Evolutionary conservation across 2,113 vertebrate genomes (phyloP), one percentile per base, ranked within the genome.

Genomic region (Corynorhinus townsendii): DNA sequence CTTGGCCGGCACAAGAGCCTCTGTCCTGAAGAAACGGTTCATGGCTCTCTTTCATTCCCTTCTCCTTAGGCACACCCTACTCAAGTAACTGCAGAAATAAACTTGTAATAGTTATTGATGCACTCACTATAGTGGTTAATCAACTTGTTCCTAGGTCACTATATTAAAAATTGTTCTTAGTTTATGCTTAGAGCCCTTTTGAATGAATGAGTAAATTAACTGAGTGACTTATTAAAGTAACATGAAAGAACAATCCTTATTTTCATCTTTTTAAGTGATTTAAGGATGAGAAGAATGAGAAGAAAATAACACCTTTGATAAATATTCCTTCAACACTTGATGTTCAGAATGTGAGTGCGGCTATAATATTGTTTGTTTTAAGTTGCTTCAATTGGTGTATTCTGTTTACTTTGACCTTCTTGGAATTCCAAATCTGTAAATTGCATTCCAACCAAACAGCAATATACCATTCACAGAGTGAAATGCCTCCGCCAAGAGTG

Each of bases 381-480:
- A 95, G 17, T 92, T 92, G 43, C 95, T 89, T 75, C 77, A 38
- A 47, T 96, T 97, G 81, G 76, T 97, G 54, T 69, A 75, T 89
- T 96, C 33, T 95, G 35, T 97, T 98, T 97, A 81, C 90, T 96
- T 94, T 94, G 94, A 93, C 80, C 35, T 64, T 86, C 91, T 83
- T 96, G 95, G 90, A 93, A 97, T 96, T 92, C 59, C 93, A 96
- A 64, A 62, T 71, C 75, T 87, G 86, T 56, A 94, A 97, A 97
- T 24, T 20, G 22, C 79, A 81, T 80, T 95, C 86, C 45, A 43
- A 15, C 84, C 54, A 85, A 97, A 97, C n/a, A 89, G 79, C 45
- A 69, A 33, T 69, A 4, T 0, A 7, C 89, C 73, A 45, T 24
- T 40, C 38, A 66, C 75, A 81, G 84, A 94, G 75, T 88, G 94